Base-by-base conservation (phyloP, 2,113 vertebrate species). In the Poeciliopsis prolifica region DNA sequence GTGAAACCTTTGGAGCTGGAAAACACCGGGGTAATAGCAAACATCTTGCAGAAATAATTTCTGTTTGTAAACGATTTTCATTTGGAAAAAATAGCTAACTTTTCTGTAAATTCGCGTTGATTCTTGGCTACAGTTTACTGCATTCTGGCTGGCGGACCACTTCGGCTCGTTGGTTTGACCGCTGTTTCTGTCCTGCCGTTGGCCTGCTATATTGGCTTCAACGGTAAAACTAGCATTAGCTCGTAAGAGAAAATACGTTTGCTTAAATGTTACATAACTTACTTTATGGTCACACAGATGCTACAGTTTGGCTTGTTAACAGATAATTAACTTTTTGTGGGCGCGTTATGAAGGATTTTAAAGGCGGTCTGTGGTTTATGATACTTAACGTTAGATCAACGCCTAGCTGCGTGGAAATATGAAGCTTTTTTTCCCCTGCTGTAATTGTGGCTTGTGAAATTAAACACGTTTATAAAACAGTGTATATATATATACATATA, bases 111-210 rank as follows among this genome's bases (percentile, higher is more conserved):
- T 35, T 1, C 11, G 29, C 40, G 15, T 35, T 3, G 0, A 19
- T 11, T 4, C 0, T 1, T n/a, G 2, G 11, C 28, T 42, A n/a
- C 22, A 14, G 13, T 14, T 13, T 26, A 0, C 13, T 35, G 0
- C 1, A 24, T 1, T 17, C 28, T 9, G 9, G 6, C 30, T 29
- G 35, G 28, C 44, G 13, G 67, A 73, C 44, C 29, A 22, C 64
- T 80, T 62, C 48, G 80, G 40, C 9, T 37, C n/a, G 70, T 76
- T 22, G 70, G 22, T 88, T 89, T 92, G 89, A 92, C 91, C 89
- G 90, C 83, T 89, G 81, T 72, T 80, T 13, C 70, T 88, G 90
- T 89, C 89, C 86, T 90, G 72, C 77, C 44, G 75, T 86, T 87
- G 89, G 69, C 70, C 70, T 62, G 80, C 70, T 90, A 12, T 37